phyloP scores from a whole-genome alignment of 2,888 invertebrate genomes.

The Volucella inanis region DNA sequence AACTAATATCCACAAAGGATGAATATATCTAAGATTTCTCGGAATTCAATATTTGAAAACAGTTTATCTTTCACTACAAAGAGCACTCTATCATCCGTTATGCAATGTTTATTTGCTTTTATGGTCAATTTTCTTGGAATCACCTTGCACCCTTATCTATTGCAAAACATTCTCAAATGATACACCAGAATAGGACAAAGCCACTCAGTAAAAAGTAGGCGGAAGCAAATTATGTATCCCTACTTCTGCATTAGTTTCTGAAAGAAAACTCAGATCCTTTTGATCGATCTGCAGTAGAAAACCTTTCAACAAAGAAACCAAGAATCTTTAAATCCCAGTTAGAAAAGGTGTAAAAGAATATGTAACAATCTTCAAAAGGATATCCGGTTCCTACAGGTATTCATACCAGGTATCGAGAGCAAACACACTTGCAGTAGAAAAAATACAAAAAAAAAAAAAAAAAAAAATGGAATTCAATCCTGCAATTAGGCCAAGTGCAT shows the following conservation, averaged over 20 bases:
- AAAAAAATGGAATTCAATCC: background rate
- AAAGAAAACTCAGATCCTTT: conserved; percentile 4
- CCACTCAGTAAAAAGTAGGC: conserved; percentile 41
- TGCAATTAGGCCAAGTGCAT: conserved; percentile 67
- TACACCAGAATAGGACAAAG: conserved; percentile 13
- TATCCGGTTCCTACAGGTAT: conserved; percentile 65
- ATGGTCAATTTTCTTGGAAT: conserved; percentile 49
- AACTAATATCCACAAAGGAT: too few relatives aligned
- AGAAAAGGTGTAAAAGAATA: conserved; percentile 41
- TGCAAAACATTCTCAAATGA: conserved; percentile 33
- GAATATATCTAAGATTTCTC: too few relatives aligned
- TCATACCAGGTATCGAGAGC: conserved; percentile 1
- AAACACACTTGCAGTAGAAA: conserved; percentile 16
- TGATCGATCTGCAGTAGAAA: too few relatives aligned
- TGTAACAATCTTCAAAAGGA: conserved; percentile 63
- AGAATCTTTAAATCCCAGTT: background rate
- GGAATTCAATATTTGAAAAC: too few relatives aligned
- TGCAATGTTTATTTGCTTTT: conserved; percentile 48
- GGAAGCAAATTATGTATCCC: conserved; percentile 51
- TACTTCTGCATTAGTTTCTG: conserved; percentile 33
- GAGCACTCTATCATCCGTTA: conserved; percentile 4
- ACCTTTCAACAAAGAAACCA: background rate
- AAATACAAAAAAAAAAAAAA: background rate
- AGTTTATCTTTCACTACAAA: background rate
- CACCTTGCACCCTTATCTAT: conserved; percentile 31